These are phyloP conservation scores for Pyrrhosoma nymphula DNA, from an alignment of 2,888 invertebrate genomes.

Conservation along the genomic window DNA sequence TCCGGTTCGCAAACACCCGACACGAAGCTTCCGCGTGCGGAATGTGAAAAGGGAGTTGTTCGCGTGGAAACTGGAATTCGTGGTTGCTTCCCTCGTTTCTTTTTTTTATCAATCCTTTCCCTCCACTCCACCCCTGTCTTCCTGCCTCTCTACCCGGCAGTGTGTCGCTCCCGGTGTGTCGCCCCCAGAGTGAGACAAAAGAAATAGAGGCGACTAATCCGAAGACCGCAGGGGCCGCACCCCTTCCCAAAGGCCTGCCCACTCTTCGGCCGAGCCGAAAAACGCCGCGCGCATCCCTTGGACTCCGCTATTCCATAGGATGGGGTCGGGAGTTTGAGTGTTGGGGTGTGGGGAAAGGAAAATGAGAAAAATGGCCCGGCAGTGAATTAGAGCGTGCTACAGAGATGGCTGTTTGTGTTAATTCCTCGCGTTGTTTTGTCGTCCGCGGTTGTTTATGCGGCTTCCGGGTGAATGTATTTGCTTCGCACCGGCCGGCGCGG, in stretches of 20 bases:
- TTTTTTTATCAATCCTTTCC: background rate
- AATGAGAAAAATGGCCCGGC: background rate
- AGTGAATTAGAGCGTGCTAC: slow-evolving; percentile 18
- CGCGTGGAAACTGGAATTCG: background rate
- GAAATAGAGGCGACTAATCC: background rate
- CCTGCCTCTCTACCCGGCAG: background rate
- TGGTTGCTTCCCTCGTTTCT: background rate
- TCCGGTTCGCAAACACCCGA: background rate
- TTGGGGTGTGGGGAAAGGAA: background rate
- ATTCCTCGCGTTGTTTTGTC: background rate
- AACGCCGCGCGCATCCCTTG: background rate
- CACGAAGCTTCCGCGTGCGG: background rate
- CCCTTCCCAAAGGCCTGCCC: background rate
- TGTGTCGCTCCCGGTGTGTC: background rate
- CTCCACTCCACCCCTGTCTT: background rate
- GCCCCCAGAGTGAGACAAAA: background rate
- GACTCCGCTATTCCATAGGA: background rate
- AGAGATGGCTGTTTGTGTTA: background rate
- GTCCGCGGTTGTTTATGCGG: background rate
- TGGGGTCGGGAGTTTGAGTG: background rate
- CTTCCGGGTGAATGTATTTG: background rate
- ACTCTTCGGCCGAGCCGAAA: background rate
- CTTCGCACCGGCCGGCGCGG: background rate
- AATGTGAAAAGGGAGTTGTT: background rate
- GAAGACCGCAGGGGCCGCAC: background rate